Base-by-base conservation (phyloP, 2,113 vertebrate species). In the Silurus meridionalis region DNA sequence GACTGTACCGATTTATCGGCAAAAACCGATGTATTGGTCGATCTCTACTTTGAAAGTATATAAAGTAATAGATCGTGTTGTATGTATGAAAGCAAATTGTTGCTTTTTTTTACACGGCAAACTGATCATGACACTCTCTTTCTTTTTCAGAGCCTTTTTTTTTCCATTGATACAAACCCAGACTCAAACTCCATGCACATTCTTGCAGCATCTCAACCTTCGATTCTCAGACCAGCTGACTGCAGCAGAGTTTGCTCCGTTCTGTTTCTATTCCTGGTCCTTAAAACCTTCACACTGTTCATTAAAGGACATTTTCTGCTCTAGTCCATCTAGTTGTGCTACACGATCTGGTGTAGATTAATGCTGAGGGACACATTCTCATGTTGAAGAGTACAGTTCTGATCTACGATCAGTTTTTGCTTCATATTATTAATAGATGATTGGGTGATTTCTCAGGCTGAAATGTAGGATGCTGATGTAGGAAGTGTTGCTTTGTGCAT, bases 381-480 rank as follows among this genome's bases (percentile, higher is more conserved):
- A 23, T 0, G 10, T 85, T 50, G 8, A 48, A 71, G 19, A 74
- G 28, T 5, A n/a, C 17, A 37, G 5, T 19, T 21, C 83, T 77
- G 17, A 60, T 57, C 10, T 72, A 37, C 6, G 25, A 50, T 64
- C 58, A 53, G 48, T 14, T 84, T 66, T 48, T 57, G 8, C 69
- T 50, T 85, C 63, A 55, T 53, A 3, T 74, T 8, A 46, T 37
- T 25, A 15, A 37, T 46, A 50, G 21, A 50, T 50, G 4, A 23
- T 74, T 9, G 0, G n/a, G 85, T 87, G 90, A 90, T 87, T 81
- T 58, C 25, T 63, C 11, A 6, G 25, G 15, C 67, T 7, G 14
- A 9, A 37, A 37, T 3, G 37, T 37, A 37, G 37, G 37, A 10
- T 53, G 19, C 50, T 23, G 71, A 52, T 13, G 2, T n/a, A 21